Evolutionary conservation across 2,888 invertebrate genomes (phyloP), one percentile per base, ranked within the genome.

Genomic region (Ophion obscuratus): DNA sequence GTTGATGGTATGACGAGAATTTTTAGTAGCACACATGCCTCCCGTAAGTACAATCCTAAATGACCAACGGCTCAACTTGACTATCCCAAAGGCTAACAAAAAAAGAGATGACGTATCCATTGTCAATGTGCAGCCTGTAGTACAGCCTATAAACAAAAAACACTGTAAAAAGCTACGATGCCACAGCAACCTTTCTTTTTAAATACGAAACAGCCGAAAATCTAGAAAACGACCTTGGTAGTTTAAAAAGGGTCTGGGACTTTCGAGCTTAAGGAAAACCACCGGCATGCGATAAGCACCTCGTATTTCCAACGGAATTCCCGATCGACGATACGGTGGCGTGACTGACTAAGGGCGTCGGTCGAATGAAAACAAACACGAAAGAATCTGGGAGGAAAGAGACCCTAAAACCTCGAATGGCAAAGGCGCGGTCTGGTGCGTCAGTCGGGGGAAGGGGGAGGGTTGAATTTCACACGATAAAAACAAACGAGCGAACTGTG

Each of bases 401-500:
- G 44, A 78, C 53, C 74, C 59, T 84, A 79, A 84, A 84, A 76
- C 66, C 44, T 71, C 71, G 80, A 80, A 76, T 75, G 80, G 76
- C 74, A 70, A 75, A 78, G 81, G 81, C 78, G 77, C 62, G 64
- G 70, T 71, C 76, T 62, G 36, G 59, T 62, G 53, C 68, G 80
- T 84, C 70, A 75, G 76, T 75, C 75, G 67, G 81, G 27, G 81
- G 81, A 4, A 5, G 17, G 5, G 53, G 53, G 53, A 5, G 53
- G 53, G 53, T 14, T 81, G 76, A 86, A 86, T 84, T 84, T 81
- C 75, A 81, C 81, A 75, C 84, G 83, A 86, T 86, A 86, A 86
- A 86, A 86, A 84, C 86, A 86, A 86, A 86, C 84, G 86, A 84
- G 81, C 76, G 84, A 79, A 71, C 81, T 84, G 83, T 81, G 86